These are phyloP conservation scores for Drosophila cracens DNA, from an alignment of 2,888 invertebrate species.

Conservation along the genomic window DNA sequence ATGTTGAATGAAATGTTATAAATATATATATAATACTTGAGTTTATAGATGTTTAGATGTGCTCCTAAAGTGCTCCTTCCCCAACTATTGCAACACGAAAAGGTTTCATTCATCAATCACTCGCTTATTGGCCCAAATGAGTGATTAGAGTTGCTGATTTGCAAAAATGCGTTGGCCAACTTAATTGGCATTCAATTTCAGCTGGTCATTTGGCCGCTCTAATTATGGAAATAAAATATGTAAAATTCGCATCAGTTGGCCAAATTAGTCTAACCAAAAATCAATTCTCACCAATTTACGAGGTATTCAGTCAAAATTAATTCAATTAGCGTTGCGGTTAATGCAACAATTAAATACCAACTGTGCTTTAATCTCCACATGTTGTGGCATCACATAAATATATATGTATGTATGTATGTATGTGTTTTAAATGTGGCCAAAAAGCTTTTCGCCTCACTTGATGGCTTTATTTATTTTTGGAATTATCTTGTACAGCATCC, in stretches of 20 bases:
- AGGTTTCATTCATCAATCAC: background rate
- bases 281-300: slow-evolving; percentile 52
- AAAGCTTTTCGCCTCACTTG: slow-evolving; percentile 1
- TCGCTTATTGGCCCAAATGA: slow-evolving; percentile 14
- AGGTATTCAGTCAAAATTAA: slow-evolving; percentile 58
- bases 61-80: no score
- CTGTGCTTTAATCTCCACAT: slow-evolving; percentile 16
- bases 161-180: slow-evolving; percentile 5
- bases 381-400: slow-evolving; percentile 1
- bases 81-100: background rate
- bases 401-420: background rate
- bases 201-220: slow-evolving; percentile 34
- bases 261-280: slow-evolving; percentile 54
- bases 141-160: slow-evolving; percentile 14
- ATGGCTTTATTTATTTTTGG: slow-evolving; percentile 13
- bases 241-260: slow-evolving; percentile 28
- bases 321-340: slow-evolving; percentile 55
- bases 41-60: no score
- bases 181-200: slow-evolving; percentile 71
- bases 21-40: background rate
- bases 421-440: slow-evolving; percentile 7
- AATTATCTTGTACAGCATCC: slow-evolving; percentile 1
- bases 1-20: background rate
- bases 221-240: slow-evolving; percentile 60
- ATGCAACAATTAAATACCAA: background rate